A percentile compares a stretch with the other conserved stretches of the same genome.
Evolutionary conservation across 2,888 invertebrate genomes (phyloP).

Genomic region (Tinea semifulvella): DNA sequence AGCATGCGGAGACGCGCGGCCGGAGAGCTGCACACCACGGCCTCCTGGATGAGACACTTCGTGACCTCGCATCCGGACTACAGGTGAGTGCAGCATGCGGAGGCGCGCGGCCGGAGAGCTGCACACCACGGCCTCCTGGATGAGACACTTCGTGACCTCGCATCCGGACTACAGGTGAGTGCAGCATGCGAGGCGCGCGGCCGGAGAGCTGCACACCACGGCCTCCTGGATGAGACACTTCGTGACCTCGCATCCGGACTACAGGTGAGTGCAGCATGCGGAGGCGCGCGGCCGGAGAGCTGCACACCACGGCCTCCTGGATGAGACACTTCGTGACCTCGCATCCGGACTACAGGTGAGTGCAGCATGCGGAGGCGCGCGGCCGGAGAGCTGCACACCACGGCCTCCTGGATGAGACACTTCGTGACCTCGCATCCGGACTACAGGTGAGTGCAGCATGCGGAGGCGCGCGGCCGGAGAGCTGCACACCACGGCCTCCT

Average conservation of each 20-base stretch:
- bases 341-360: constrained; percentile 91
- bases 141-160: constrained; percentile 85
- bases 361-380: constrained; percentile 83
- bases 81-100: constrained; percentile 83
- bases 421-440: constrained; percentile 89
- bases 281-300: constrained; percentile 85
- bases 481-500: constrained; percentile 91
- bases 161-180: constrained; percentile 91
- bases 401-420: constrained; percentile 93
- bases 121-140: constrained; percentile 94
- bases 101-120: constrained; percentile 88
- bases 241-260: constrained; percentile 86
- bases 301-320: constrained; percentile 95
- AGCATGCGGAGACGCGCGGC: constrained; percentile 86
- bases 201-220: constrained; percentile 91
- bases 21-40: constrained; percentile 92
- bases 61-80: constrained; percentile 89
- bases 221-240: constrained; percentile 95
- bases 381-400: constrained; percentile 89
- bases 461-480: constrained; percentile 88
- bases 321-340: constrained; percentile 87
- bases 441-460: constrained; percentile 86
- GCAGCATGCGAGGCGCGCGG: constrained; percentile 76
- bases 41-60: constrained; percentile 93
- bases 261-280: constrained; percentile 87